Evolutionary conservation across 2,797 vertebrate species (phyloP).

Genomic region (Gymnocypris eckloni): DNA sequence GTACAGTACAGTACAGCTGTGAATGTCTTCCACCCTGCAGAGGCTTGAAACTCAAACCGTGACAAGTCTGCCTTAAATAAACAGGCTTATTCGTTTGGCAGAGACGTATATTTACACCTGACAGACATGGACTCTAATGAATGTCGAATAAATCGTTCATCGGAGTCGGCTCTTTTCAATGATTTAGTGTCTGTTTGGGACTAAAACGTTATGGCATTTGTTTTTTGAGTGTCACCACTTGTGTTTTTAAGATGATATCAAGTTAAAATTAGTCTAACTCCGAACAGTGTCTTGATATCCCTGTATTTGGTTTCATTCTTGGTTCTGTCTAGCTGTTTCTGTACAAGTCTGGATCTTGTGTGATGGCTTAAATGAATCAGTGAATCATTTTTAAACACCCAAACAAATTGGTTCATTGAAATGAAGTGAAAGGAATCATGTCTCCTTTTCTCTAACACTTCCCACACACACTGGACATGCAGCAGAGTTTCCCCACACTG

Average conservation of each 20-base stretch:
- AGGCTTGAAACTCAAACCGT: slow-evolving; percentile 42
- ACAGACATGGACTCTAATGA: slow-evolving; percentile 5
- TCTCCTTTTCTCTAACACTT: neutral
- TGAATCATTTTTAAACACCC: slow-evolving; percentile 9
- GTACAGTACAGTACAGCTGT: slow-evolving; percentile 39
- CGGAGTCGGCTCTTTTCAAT: neutral
- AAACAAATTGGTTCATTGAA: neutral
- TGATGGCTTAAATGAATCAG: neutral
- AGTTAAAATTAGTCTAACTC: neutral
- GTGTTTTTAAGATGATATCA: neutral
- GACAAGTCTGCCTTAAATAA: slow-evolving; percentile 50
- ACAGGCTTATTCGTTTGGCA: slow-evolving; percentile 32
- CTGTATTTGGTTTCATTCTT: neutral
- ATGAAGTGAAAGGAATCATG: neutral
- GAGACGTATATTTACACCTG: slow-evolving; percentile 39
- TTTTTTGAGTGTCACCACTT: neutral
- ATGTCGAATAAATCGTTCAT: neutral
- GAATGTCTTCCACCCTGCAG: slow-evolving; percentile 31
- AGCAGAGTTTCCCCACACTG: slow-evolving; percentile 22
- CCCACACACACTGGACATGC: slow-evolving; percentile 3
- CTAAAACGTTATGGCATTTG: neutral
- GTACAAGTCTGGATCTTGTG: neutral
- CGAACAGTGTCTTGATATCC: neutral
- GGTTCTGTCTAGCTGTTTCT: neutral
- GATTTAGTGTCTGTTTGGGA: neutral